phyloP scores from a whole-genome alignment of 1,140 invertebrate species.

The Antheraea mylitta region DNA sequence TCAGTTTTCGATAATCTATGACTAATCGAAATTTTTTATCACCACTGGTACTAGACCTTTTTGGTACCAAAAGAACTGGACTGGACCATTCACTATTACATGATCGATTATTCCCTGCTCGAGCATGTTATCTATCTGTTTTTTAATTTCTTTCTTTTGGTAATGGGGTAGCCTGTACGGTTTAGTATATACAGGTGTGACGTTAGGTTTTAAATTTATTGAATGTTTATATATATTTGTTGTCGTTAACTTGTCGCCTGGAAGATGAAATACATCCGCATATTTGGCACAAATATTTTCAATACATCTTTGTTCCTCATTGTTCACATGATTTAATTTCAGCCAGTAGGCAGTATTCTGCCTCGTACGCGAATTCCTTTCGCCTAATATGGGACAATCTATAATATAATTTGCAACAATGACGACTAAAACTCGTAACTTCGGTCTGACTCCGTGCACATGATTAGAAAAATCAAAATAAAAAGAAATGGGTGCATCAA shows the following conservation, averaged over 20 bases:
- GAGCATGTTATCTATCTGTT: conserved; percentile 25
- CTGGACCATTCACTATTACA: conserved; percentile 19
- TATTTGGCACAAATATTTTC: conserved; percentile 43
- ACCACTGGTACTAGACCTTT: background rate
- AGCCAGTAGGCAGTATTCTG: conserved; percentile 27
- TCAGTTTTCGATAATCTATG: conserved; percentile 17
- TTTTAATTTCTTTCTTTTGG: conserved; percentile 21
- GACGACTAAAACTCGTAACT: too few relatives aligned
- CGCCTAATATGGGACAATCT: too few relatives aligned
- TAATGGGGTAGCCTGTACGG: background rate
- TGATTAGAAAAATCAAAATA: too few relatives aligned
- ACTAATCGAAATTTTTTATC: conserved; percentile 9
- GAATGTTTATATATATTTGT: conserved; percentile 35
- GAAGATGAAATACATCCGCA: conserved; percentile 34
- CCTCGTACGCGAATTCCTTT: too few relatives aligned
- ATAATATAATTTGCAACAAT: too few relatives aligned
- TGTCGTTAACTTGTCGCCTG: conserved; percentile 29
- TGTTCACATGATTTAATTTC: conserved; percentile 25
- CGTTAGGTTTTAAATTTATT: conserved; percentile 28
- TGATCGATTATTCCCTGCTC: conserved; percentile 26
- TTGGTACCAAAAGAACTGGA: conserved; percentile 12
- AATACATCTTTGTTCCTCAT: conserved; percentile 10
- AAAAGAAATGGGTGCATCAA: too few relatives aligned
- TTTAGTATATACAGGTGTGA: background rate
- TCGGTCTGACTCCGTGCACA: too few relatives aligned